These are phyloP conservation scores for Halcyon chelicuti DNA, from an alignment of 2,797 vertebrate genomes.

Conservation along the genomic window DNA sequence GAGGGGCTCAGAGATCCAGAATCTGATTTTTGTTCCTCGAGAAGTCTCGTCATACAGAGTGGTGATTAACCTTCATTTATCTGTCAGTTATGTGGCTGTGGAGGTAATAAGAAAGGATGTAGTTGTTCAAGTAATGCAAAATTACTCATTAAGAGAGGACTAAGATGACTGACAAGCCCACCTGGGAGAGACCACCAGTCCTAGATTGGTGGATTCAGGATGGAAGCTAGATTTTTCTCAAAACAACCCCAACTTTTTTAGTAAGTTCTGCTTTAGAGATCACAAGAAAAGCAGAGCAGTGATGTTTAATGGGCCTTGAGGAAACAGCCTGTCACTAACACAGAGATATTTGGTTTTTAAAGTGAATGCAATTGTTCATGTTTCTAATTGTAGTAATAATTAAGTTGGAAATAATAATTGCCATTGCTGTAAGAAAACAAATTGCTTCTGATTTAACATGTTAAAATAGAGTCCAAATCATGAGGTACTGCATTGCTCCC, in stretches of 20 bases:
- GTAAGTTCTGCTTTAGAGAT: background rate
- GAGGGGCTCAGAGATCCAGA: background rate
- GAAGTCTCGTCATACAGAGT: background rate
- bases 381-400: background rate
- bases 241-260: background rate
- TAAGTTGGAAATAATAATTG: background rate
- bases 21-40: background rate
- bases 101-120: background rate
- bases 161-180: background rate
- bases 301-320: background rate
- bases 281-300: background rate
- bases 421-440: background rate
- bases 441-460: background rate
- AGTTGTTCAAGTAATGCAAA: background rate
- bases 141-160: background rate
- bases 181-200: slow-evolving; percentile 3
- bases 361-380: background rate
- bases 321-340: background rate
- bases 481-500: background rate
- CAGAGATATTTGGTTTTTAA: background rate
- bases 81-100: background rate
- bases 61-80: background rate
- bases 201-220: slow-evolving; percentile 54
- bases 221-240: background rate
- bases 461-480: background rate